Evolutionary conservation across 2,113 vertebrate species (phyloP).

Genomic region (Gasterosteus aculeatus): DNA sequence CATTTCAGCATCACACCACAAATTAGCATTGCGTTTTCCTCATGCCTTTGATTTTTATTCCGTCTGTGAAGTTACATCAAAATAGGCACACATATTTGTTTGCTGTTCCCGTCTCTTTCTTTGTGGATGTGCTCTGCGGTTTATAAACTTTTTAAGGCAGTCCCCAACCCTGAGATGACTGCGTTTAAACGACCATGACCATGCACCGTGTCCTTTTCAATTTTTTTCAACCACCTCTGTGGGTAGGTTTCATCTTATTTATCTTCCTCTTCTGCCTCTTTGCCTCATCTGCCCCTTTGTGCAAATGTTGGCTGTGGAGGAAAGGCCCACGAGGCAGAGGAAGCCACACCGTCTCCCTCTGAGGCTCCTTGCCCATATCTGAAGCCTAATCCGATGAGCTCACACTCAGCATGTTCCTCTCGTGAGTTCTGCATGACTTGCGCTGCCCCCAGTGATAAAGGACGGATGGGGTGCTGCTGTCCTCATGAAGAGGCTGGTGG

Average conservation of each 20-base stretch:
- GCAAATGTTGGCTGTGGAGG: slow-evolving; percentile 33
- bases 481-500: slow-evolving; percentile 39
- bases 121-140: neutral
- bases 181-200: neutral
- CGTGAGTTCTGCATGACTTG: slow-evolving; percentile 83
- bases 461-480: slow-evolving; percentile 62
- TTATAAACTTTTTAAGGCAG: neutral
- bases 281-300: slow-evolving; percentile 4
- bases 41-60: slow-evolving; percentile 27
- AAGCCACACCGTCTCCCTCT: slow-evolving; percentile 38
- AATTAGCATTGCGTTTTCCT: slow-evolving; percentile 41
- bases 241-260: slow-evolving; percentile 9
- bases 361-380: slow-evolving; percentile 64
- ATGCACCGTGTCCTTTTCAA: neutral
- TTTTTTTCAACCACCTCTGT: neutral
- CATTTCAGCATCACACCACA: slow-evolving; percentile 34
- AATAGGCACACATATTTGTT: slow-evolving; percentile 35
- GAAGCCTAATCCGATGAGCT: slow-evolving; percentile 80
- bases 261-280: slow-evolving; percentile 15
- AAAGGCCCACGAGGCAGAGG: slow-evolving; percentile 41
- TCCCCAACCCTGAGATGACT: slow-evolving; percentile 5
- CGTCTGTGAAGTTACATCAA: slow-evolving; percentile 24
- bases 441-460: slow-evolving; percentile 78
- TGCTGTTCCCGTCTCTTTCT: slow-evolving; percentile 14
- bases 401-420: slow-evolving; percentile 80